Evolutionary conservation across 2,113 vertebrate species (phyloP).

Genomic region (Perca schrenkii): DNA sequence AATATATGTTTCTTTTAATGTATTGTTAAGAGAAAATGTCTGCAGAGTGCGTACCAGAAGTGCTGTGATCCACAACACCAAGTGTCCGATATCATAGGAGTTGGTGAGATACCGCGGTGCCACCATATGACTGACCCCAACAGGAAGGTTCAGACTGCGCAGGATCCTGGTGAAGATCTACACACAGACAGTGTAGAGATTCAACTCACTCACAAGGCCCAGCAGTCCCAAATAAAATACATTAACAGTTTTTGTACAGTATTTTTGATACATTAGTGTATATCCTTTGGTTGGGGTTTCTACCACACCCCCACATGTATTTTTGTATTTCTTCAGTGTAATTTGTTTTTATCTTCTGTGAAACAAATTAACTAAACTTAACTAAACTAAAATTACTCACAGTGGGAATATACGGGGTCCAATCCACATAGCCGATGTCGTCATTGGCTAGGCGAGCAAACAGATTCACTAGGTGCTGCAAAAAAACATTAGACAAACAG

Average conservation of each 20-base stretch:
- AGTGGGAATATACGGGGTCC: slow-evolving; percentile 94
- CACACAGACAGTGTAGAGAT: slow-evolving; percentile 10
- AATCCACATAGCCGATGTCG: slow-evolving; percentile 95
- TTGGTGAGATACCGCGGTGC: slow-evolving; percentile 92
- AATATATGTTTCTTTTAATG: background rate
- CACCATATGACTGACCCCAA: slow-evolving; percentile 93
- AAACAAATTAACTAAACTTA: no score
- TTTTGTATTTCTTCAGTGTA: no score
- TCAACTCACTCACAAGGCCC: background rate
- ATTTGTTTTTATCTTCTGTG: no score
- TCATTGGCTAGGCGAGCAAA: slow-evolving; percentile 94
- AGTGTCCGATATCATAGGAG: slow-evolving; percentile 92
- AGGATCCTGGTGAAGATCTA: slow-evolving; percentile 96
- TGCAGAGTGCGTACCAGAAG: slow-evolving; percentile 87
- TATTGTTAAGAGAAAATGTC: background rate
- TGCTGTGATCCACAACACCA: slow-evolving; percentile 94
- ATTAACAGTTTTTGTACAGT: slow-evolving; percentile 2
- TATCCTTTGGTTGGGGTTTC: no score
- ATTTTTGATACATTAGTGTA: no score
- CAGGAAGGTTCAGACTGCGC: slow-evolving; percentile 94
- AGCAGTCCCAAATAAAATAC: slow-evolving; percentile 25
- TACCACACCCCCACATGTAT: no score
- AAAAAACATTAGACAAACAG: slow-evolving; percentile 52
- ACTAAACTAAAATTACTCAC: slow-evolving; percentile 77
- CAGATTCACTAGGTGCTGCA: slow-evolving; percentile 93